Percentiles rank a stretch among this genome's conserved stretches.
Evolutionary conservation across 2,888 invertebrate genomes (phyloP).

Genomic region (Chironomus tentans): DNA sequence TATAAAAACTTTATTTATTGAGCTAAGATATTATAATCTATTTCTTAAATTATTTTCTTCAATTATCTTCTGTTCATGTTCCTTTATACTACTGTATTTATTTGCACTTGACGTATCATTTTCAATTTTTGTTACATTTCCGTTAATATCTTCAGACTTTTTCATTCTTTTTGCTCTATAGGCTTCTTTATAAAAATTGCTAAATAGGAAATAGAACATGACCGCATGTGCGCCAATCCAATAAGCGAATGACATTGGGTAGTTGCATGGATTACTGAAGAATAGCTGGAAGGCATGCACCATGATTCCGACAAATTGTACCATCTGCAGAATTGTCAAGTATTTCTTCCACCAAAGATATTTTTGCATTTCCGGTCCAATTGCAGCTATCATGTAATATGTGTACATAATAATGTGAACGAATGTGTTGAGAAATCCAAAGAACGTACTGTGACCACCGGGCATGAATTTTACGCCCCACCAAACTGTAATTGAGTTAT

Average conservation of each 20-base stretch:
- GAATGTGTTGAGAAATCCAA: not conserved
- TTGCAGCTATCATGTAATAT: not conserved
- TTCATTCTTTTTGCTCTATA: conserved; percentile 43
- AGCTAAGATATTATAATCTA: too few relatives aligned
- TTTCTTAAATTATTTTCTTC: too few relatives aligned
- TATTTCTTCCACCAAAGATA: conserved; percentile 7
- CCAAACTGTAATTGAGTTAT: conserved; percentile 53
- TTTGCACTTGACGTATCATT: too few relatives aligned
- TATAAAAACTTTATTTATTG: too few relatives aligned
- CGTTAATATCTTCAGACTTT: not conserved
- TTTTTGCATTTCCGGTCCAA: conserved; percentile 7
- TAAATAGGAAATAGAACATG: conserved; percentile 88
- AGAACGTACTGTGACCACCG: conserved; percentile 27
- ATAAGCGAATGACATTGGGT: conserved; percentile 79
- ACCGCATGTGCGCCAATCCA: conserved; percentile 88
- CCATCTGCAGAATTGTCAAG: not conserved
- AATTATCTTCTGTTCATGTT: too few relatives aligned
- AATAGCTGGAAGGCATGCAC: conserved; percentile 85
- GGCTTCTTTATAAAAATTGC: conserved; percentile 77
- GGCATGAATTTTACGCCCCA: conserved; percentile 83
- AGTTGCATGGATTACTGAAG: conserved; percentile 74
- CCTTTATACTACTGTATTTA: too few relatives aligned
- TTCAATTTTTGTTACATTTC: not conserved
- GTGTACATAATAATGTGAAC: not conserved
- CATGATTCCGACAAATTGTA: not conserved